phyloP scores from a whole-genome alignment of 2,113 vertebrate genomes.

The Pterocles burchelli region DNA sequence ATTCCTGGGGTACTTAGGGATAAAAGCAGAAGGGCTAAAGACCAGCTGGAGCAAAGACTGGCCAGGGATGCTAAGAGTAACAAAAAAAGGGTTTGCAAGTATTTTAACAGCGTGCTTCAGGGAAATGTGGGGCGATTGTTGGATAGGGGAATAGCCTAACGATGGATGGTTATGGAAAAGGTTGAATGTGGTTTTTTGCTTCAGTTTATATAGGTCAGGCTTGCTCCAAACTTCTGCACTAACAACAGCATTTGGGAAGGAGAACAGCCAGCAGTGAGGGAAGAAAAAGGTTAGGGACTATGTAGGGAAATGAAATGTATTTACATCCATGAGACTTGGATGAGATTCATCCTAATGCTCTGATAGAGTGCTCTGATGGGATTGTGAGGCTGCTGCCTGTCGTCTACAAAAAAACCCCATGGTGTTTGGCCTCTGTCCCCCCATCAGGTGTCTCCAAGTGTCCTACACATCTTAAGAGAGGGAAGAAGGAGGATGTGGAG shows the following conservation, averaged over 20 bases:
- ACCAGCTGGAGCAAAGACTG: constrained; percentile 28
- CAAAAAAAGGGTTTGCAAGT: neutral
- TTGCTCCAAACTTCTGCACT: neutral
- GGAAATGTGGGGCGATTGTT: neutral
- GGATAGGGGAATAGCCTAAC: neutral
- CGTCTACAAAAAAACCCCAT: rapidly evolving
- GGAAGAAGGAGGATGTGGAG: neutral
- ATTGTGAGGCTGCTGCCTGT: neutral
- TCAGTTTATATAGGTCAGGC: neutral
- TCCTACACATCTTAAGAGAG: neutral
- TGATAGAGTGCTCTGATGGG: neutral
- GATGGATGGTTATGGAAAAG: neutral
- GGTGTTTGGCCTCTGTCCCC: neutral
- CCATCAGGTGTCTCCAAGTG: neutral
- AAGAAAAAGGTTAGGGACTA: neutral
- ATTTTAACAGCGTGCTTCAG: neutral
- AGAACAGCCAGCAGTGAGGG: neutral
- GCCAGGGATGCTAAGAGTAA: neutral
- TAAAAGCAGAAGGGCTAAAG: constrained; percentile 5
- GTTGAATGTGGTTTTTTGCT: neutral
- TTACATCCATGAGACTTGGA: neutral
- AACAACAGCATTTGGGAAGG: neutral
- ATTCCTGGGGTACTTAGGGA: neutral
- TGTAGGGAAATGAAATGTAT: neutral
- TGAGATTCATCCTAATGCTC: neutral